Conservation (phyloP, 1,140 invertebrate genomes). For the Tetragonula clypearis region DNA sequence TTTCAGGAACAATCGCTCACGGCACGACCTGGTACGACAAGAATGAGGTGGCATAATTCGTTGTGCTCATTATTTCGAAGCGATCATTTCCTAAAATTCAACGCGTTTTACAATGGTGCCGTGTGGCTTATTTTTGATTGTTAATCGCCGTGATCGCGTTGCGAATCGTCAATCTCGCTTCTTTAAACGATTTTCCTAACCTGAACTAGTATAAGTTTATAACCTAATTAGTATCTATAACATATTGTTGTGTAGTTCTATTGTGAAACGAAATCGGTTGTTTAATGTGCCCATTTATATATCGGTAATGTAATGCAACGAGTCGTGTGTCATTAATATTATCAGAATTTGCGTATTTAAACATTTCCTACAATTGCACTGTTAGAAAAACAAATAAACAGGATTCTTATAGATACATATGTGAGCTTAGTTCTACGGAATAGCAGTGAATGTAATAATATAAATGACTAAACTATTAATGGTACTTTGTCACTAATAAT, state of each 20-base stretch:
- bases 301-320: slow-evolving; percentile 16
- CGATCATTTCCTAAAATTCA: slow-evolving; percentile 22
- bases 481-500: not conserved
- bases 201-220: slow-evolving; percentile 56
- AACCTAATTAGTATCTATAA: slow-evolving; percentile 71
- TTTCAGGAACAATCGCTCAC: slow-evolving; percentile 59
- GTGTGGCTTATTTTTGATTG: slow-evolving; percentile 34
- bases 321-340: slow-evolving; percentile 3
- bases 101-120: slow-evolving; percentile 13
- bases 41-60: slow-evolving; percentile 76
- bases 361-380: not conserved
- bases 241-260: slow-evolving; percentile 68
- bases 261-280: slow-evolving; percentile 37
- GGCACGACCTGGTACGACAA: slow-evolving; percentile 67
- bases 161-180: slow-evolving; percentile 12
- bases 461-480: not conserved
- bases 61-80: slow-evolving; percentile 56
- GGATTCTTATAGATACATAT: slow-evolving; percentile 1
- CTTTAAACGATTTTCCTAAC: slow-evolving; percentile 56
- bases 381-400: slow-evolving; percentile 44
- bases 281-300: not conserved
- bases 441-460: not conserved
- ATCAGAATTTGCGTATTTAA: slow-evolving; percentile 15
- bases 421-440: not conserved
- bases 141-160: not conserved